These are phyloP conservation scores for Tetanocera ferruginea DNA, from an alignment of 2,888 invertebrate genomes.

Conservation along the genomic window DNA sequence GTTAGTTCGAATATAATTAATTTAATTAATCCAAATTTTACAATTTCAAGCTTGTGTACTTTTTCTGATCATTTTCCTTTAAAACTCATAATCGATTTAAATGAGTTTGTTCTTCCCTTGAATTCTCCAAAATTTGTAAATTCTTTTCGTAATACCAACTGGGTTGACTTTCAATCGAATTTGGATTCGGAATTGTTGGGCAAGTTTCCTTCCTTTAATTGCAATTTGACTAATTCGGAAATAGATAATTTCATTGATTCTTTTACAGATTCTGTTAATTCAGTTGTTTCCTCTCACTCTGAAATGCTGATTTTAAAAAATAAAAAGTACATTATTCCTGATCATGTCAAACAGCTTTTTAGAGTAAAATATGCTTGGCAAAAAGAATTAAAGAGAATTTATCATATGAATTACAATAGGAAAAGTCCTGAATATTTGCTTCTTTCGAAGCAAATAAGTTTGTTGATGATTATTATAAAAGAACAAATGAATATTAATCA, in stretches of 20 bases:
- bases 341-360: not conserved
- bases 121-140: no score
- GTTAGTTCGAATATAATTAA: not conserved
- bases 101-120: no score
- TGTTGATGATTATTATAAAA: not conserved
- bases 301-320: not conserved
- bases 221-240: no score
- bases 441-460: not conserved
- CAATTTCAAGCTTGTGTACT: not conserved
- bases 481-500: not conserved
- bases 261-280: no score
- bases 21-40: not conserved
- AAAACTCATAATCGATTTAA: not conserved
- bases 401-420: not conserved
- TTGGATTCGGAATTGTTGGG: no score
- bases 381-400: not conserved
- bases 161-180: no score
- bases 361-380: not conserved
- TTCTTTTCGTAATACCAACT: no score
- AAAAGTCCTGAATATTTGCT: not conserved
- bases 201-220: no score
- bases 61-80: not conserved
- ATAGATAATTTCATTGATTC: no score
- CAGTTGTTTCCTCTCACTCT: not conserved
- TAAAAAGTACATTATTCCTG: not conserved